phyloP scores from a whole-genome alignment of 2,113 vertebrate genomes.

The Epinephelus moara region DNA sequence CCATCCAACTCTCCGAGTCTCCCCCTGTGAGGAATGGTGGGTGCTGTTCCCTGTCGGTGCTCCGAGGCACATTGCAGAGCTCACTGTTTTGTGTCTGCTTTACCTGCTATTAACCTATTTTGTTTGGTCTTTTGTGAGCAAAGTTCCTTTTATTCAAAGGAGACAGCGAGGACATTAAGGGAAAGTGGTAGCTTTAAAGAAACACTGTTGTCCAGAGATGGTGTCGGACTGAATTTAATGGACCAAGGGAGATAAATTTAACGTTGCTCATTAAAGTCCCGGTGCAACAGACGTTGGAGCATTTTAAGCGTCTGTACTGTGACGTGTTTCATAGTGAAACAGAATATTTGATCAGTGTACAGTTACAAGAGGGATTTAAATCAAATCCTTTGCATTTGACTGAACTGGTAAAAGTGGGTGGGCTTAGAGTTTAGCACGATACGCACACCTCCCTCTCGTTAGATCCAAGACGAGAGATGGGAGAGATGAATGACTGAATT shows the following conservation, averaged over 20 bases:
- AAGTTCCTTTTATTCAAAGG: slow-evolving; percentile 6
- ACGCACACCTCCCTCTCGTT: too few species aligned
- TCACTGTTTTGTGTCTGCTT: slow-evolving; percentile 26
- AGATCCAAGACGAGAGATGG: too few species aligned
- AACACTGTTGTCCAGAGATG: neutral
- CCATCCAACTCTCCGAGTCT: neutral
- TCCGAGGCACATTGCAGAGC: slow-evolving; percentile 13
- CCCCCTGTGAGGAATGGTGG: slow-evolving; percentile 2
- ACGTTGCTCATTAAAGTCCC: neutral
- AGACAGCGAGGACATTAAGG: slow-evolving; percentile 20
- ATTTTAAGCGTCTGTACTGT: too few species aligned
- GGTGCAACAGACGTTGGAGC: too few species aligned
- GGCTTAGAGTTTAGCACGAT: too few species aligned
- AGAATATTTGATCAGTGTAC: too few species aligned
- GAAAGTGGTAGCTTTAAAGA: slow-evolving; percentile 17
- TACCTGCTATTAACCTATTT: slow-evolving; percentile 47
- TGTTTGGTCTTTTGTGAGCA: slow-evolving; percentile 4
- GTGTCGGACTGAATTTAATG: neutral
- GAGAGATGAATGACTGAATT: too few species aligned
- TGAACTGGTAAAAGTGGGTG: too few species aligned
- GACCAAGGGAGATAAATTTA: neutral
- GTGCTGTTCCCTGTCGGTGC: slow-evolving; percentile 12
- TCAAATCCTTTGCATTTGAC: too few species aligned
- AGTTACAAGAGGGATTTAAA: too few species aligned
- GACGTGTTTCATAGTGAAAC: too few species aligned